These are phyloP conservation scores for Cerastoderma edule DNA, from an alignment of 2,888 invertebrate genomes.

Conservation along the genomic window DNA sequence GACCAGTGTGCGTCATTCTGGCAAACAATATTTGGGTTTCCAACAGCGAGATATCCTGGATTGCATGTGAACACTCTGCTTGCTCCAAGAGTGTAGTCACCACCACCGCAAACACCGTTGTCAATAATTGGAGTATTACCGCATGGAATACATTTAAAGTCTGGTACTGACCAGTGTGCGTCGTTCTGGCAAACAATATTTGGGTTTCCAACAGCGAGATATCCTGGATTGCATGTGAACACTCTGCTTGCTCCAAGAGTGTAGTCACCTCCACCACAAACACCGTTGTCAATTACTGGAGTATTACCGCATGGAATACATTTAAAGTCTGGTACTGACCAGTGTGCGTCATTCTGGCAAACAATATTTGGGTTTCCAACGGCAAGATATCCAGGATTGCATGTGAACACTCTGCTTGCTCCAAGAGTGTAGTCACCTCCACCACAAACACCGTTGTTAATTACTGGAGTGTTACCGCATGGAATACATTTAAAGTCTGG, in stretches of 20 bases:
- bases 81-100: conserved; percentile 28
- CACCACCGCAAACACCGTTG: conserved; percentile 32
- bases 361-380: conserved; percentile 35
- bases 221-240: conserved; percentile 38
- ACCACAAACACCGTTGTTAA: conserved; percentile 32
- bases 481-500: conserved; percentile 38
- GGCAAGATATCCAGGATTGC: conserved; percentile 36
- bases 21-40: conserved; percentile 35
- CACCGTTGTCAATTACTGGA: conserved; percentile 25
- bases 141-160: conserved; percentile 43
- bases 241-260: conserved; percentile 24
- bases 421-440: conserved; percentile 29
- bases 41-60: conserved; percentile 38
- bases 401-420: conserved; percentile 19
- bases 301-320: conserved; percentile 45
- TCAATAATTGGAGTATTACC: conserved; percentile 28
- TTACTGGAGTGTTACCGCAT: conserved; percentile 30
- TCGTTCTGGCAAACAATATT: conserved; percentile 32
- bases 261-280: conserved; percentile 26
- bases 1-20: conserved; percentile 26
- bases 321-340: conserved; percentile 32
- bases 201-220: conserved; percentile 36
- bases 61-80: conserved; percentile 26
- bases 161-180: conserved; percentile 28
- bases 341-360: conserved; percentile 30